Base-by-base conservation (phyloP, 2,797 vertebrate species). In the Bovichtus variegatus region DNA sequence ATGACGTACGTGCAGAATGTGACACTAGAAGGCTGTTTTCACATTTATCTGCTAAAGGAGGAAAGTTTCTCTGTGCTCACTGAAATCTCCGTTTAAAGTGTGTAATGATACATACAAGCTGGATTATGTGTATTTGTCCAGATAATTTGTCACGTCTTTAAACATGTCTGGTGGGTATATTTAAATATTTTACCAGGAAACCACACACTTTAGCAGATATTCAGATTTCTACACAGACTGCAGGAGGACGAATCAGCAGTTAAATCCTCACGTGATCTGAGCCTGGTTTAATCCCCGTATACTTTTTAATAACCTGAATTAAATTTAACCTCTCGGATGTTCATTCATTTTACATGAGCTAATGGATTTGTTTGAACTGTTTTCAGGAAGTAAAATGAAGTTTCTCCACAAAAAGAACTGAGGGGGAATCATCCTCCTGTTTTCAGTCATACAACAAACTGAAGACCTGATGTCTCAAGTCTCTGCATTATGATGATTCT, bases 371-470 rank as follows among this genome's bases (percentile, higher is more conserved):
- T 86, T 76, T 79, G 71, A 6, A 5, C 64, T 87, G 0, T 87
- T 91, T 93, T 36, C 85, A 99, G 98, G 98, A 89, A 99, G 96
- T 93, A 99, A 99, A 96, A 99, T 99, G 97, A 99, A 97, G 93
- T 99, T 99, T 88, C 98, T 99, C 78, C 98, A 99, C 94, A 99
- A 99, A 96, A 99, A 99, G 96, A 99, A 96, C 93, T 99, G 93
- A 96, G 68, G 69, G 75, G 55, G 79, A 36, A 55, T 44, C 62
- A 12, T 67, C 70, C 50, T 81, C 75, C 74, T 82, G 86, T 80
- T 82, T 62, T 49, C 71, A 51, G 64, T 81, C 51, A 4, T 2
- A 19, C 59, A 61, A 62, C 69, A 77, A 84, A 69, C 66, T 58
- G 82, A 82, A 76, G 58, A 61, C 40, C 65, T 53, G 74, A 87